Percentiles rank a stretch among this genome's conserved stretches.
These are phyloP conservation scores for Suricata suricatta DNA, from an alignment of 2,113 vertebrate genomes.

Conservation along the genomic window DNA sequence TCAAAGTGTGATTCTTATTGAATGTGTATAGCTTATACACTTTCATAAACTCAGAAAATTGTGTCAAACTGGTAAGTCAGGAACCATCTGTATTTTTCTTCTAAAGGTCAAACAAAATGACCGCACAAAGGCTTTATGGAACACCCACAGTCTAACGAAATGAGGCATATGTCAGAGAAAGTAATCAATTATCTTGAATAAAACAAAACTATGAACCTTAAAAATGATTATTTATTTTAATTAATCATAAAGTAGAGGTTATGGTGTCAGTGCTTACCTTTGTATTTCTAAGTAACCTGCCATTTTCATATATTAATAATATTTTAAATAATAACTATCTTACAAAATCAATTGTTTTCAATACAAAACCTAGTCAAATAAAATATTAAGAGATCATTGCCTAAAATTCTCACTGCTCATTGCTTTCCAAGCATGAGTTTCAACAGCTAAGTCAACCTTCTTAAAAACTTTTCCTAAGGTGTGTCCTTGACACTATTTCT, in stretches of 20 bases:
- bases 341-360: not conserved
- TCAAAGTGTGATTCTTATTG: not conserved
- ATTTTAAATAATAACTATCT: not conserved
- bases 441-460: not conserved
- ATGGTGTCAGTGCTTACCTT: not conserved
- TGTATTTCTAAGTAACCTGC: not conserved
- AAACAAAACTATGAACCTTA: slow-evolving; percentile 40
- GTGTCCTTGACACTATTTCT: not conserved
- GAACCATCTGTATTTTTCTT: not conserved
- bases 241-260: slow-evolving; percentile 25
- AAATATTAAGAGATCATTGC: not conserved
- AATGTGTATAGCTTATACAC: not conserved
- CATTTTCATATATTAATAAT: not conserved
- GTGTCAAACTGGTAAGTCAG: not conserved
- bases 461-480: not conserved
- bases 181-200: slow-evolving; percentile 25
- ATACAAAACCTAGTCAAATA: not conserved
- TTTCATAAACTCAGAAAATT: not conserved
- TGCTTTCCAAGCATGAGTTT: not conserved
- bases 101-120: not conserved
- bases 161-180: not conserved
- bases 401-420: not conserved
- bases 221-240: slow-evolving; percentile 26
- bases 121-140: not conserved
- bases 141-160: slow-evolving; percentile 26